Evolutionary conservation across 2,797 vertebrate genomes (phyloP).

Genomic region (Eptatretus atami): DNA sequence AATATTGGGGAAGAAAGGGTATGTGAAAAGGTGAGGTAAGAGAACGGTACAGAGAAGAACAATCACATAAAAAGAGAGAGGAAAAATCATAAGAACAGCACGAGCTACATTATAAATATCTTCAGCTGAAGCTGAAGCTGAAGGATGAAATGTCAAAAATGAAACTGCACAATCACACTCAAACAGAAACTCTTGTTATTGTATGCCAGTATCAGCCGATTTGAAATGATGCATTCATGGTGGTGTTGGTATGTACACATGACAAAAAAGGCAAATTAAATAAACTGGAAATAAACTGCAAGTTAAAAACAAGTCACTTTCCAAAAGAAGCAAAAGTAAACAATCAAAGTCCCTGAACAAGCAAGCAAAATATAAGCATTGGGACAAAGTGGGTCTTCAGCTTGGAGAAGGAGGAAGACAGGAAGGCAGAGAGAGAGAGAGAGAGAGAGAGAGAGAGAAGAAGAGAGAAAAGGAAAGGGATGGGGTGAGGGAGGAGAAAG

Average conservation of each 20-base stretch:
- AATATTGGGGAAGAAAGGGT: too few relatives aligned
- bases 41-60: too few relatives aligned
- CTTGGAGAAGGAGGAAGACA: slow-evolving; percentile 11
- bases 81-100: slow-evolving; percentile 8
- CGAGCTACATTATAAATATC: slow-evolving; percentile 12
- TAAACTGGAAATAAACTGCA: background rate
- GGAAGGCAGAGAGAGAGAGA: slow-evolving; percentile 8
- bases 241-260: background rate
- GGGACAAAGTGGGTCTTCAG: slow-evolving; percentile 7
- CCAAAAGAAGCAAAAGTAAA: background rate
- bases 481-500: too few relatives aligned
- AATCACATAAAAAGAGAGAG: too few relatives aligned
- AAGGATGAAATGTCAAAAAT: slow-evolving; percentile 13
- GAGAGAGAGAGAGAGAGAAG: slow-evolving; percentile 10
- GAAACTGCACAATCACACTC: too few relatives aligned
- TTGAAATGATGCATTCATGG: background rate
- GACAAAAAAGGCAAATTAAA: background rate
- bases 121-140: slow-evolving; percentile 14
- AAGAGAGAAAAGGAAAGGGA: too few relatives aligned
- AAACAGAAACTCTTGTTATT: too few relatives aligned
- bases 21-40: too few relatives aligned
- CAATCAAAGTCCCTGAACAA: slow-evolving; percentile 11
- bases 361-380: background rate
- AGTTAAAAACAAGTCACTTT: background rate
- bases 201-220: too few relatives aligned